Percentiles rank a stretch among this genome's conserved stretches.
Evolutionary conservation across 2,113 vertebrate genomes (phyloP).

Genomic region (Kobus ellipsiprymnus): DNA sequence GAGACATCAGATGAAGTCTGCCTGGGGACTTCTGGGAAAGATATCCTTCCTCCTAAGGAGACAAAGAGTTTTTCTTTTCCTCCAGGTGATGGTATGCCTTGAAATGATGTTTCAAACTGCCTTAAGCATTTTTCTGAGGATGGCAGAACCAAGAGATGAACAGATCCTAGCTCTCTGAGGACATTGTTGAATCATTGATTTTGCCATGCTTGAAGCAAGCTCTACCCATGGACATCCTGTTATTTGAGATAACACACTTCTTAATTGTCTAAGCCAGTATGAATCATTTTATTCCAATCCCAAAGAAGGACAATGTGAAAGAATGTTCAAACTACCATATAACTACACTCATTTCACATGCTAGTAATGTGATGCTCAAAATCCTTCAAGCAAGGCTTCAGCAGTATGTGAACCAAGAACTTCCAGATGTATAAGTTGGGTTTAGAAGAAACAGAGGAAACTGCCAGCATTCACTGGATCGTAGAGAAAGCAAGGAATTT

Average conservation of each 20-base stretch:
- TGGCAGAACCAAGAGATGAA: neutral
- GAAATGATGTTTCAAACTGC: neutral
- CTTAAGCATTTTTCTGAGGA: slow-evolving; percentile 25
- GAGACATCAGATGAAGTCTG: neutral
- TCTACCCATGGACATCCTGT: neutral
- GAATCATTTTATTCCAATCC: neutral
- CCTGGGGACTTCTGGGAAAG: neutral
- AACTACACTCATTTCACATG: neutral
- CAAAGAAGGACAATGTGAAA: neutral
- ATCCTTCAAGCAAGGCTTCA: neutral
- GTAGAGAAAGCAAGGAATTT: neutral
- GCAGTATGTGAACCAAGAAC: neutral
- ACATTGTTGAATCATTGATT: neutral
- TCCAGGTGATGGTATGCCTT: neutral
- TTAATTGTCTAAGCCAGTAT: neutral
- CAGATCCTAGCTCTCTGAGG: neutral
- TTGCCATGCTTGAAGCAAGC: neutral
- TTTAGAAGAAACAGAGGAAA: neutral
- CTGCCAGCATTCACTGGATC: neutral
- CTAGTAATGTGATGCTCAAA: neutral
- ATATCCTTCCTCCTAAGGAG: neutral
- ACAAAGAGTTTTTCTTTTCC: neutral
- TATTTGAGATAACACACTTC: slow-evolving; percentile 9
- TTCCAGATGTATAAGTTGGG: neutral
- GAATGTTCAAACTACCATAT: neutral